Conservation (phyloP, 2,888 invertebrate genomes). For the Microplitis deprimator region DNA sequence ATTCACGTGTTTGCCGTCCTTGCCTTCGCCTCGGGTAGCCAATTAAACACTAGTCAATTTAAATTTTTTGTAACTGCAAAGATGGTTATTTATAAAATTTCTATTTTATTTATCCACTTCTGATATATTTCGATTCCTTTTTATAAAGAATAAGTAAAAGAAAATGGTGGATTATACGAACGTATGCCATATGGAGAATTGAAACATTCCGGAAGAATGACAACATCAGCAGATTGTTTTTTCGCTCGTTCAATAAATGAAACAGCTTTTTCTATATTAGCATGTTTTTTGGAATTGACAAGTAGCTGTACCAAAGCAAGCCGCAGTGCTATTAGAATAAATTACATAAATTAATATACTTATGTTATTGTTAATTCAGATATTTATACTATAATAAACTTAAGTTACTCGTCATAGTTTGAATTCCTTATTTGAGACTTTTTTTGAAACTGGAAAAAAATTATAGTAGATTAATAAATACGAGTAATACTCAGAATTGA, state of each 20-base stretch:
- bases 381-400: too few species aligned
- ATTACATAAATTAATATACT: not conserved
- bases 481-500: too few species aligned
- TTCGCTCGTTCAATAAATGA: conserved; percentile 82
- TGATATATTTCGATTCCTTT: conserved; percentile 13
- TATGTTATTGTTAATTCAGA: too few species aligned
- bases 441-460: too few species aligned
- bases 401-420: too few species aligned
- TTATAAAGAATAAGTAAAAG: conserved; percentile 10
- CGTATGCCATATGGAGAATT: conserved; percentile 94
- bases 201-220: conserved; percentile 90
- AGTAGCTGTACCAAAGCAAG: conserved; percentile 88
- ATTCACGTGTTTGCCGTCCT: too few species aligned
- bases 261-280: conserved; percentile 83
- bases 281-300: conserved; percentile 82
- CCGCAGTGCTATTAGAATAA: conserved; percentile 74
- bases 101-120: not conserved
- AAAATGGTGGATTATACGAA: conserved; percentile 60
- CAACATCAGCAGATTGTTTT: conserved; percentile 76
- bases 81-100: too few species aligned
- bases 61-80: too few species aligned
- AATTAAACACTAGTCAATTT: too few species aligned
- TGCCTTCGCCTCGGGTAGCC: too few species aligned
- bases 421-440: too few species aligned
- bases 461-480: too few species aligned